Base-by-base conservation (phyloP, 1,140 invertebrate genomes). In the Pollicipes pollicipes region DNA sequence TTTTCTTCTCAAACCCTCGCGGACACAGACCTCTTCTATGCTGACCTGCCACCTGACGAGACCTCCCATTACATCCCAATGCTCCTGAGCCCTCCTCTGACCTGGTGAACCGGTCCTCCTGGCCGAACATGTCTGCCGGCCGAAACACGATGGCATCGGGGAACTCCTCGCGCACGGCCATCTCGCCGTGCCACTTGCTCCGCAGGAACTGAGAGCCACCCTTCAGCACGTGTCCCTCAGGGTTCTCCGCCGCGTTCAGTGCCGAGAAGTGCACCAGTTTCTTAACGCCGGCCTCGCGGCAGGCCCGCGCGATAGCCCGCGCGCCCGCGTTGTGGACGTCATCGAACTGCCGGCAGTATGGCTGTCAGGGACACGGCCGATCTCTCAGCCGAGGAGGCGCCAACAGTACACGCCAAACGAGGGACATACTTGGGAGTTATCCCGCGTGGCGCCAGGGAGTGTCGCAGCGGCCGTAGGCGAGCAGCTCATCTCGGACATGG, bases 111-210 rank as follows among this genome's bases (percentile, higher is more conserved):
- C 86, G 80, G 82, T 98, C 95, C 76, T 88, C 86, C 71, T 87
- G 85, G 1, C 96, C 97, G 83, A 89, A 98, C 27, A 97, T 88
- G 78, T 91, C 88, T 0, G 94, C 82, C 35, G 97, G 93, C 70
- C 93, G 84, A 73, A 99, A 84, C 73, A 99, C 94, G 21, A 90
- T 94, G 10, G 94, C 97, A 72, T 94, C 87, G 1, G 97, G 97
- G 80, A 98, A 99, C 80, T 97, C 95, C 79, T 94, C 88, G 72
- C 83, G 83, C 0, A 99, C 94, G 27, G 90, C 93, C 76, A 84
- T 75, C 82, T 99, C 96, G 30, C 95, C 94, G 64, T 82, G 76
- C 79, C 85, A 91, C 83, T 93, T 93, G 71, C 86, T 86, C 76
- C 81, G 83, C 63, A 90, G 83, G 76, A 83, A 89, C 76, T 82